Evolutionary conservation across 2,113 vertebrate genomes (phyloP), one percentile per base, ranked within the genome.

Genomic region (Leptobrachium ailaonicum): DNA sequence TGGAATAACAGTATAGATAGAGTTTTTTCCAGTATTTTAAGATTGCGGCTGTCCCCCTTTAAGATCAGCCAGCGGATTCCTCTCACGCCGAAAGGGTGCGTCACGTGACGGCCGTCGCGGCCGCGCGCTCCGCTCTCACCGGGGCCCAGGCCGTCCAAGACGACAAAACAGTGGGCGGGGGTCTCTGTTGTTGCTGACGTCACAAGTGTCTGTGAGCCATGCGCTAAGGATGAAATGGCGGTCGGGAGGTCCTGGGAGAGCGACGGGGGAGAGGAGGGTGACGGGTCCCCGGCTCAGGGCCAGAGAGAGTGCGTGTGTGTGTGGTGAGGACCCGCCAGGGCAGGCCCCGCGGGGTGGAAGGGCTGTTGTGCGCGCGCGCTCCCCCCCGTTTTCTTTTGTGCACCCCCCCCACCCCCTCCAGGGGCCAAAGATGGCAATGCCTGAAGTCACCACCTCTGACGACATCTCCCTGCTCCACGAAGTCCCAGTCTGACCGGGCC

Each of bases 401-500:
- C 7, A 11, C 64, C 7, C 14, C 8, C 8, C 8, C 4, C 7
- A 60, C 40, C 7, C 14, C n/a, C n/a, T n/a, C n/a, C n/a, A n/a
- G 41, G 14, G 14, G n/a, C 40, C 41, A 54, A 94, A 87, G 97
- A 97, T 96, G 97, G 96, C 88, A 98, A 98, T 98, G 97, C 90
- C 88, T 98, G 84, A 97, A 98, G 88, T 96, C 87, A 96, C 96
- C 79, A 97, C 96, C 83, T 97, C 96, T 83, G 97, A 98, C 91
- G 97, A 98, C 88, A 98, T 98, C 85, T 98, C 97, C 83, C 87
- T 98, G 89, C 95, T 98, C 1, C 96, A 98, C 82, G 97, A n/a
- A 98, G 84, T 98, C 97, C 47, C 96, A 97, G 89, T 98, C 96
- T 71, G 97, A 98, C 91, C 90, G 95, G 83, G 96, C 95, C 82